Evolutionary conservation across 2,113 vertebrate genomes (phyloP).

Genomic region (Hippocampus mohnikei): DNA sequence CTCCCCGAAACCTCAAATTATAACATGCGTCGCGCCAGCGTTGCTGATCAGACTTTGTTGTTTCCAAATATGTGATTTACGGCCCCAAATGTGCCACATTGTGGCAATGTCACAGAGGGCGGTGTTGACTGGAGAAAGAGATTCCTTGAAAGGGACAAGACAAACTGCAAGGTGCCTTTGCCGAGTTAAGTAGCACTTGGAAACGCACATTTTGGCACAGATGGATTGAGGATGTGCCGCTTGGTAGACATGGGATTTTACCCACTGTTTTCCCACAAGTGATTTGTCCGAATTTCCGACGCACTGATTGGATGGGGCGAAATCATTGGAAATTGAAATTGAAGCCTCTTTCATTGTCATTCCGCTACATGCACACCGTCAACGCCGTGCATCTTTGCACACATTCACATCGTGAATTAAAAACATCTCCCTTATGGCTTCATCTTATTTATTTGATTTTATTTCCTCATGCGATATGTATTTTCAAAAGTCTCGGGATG

Average conservation of each 20-base stretch:
- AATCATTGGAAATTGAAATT: too few species aligned
- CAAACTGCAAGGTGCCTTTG: slow-evolving; percentile 20
- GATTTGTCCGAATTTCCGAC: slow-evolving; percentile 5
- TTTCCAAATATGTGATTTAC: slow-evolving; percentile 59
- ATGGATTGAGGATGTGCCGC: neutral
- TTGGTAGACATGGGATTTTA: neutral
- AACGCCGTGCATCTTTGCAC: too few species aligned
- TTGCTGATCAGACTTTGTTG: slow-evolving; percentile 35
- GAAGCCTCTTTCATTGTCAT: too few species aligned
- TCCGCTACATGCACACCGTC: too few species aligned
- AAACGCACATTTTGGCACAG: neutral
- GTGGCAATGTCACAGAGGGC: slow-evolving; percentile 37
- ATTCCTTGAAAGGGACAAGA: slow-evolving; percentile 14
- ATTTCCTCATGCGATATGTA: too few species aligned
- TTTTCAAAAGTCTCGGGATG: too few species aligned
- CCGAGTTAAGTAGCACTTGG: slow-evolving; percentile 10
- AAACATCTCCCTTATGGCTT: too few species aligned
- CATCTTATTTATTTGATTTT: too few species aligned
- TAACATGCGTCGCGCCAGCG: slow-evolving; percentile 35
- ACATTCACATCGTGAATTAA: too few species aligned
- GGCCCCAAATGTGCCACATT: slow-evolving; percentile 36
- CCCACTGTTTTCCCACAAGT: too few species aligned
- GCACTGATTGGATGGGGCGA: neutral
- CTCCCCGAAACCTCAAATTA: slow-evolving; percentile 51
- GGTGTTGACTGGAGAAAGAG: slow-evolving; percentile 39